Evolutionary conservation across 1,140 invertebrate species (phyloP).

Genomic region (Hestina assimilis): DNA sequence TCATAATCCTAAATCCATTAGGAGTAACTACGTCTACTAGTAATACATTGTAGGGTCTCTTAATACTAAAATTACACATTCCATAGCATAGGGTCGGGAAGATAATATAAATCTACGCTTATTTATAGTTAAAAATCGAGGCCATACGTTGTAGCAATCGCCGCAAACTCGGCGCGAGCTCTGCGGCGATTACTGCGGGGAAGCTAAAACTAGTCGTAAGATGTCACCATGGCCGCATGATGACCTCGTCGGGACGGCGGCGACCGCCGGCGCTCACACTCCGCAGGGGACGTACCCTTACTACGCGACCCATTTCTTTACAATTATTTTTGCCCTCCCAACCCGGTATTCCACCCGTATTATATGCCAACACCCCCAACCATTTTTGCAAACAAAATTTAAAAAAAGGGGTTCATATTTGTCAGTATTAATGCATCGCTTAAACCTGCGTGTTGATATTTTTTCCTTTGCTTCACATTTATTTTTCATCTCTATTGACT

Average conservation of each 20-base stretch:
- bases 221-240: constrained; percentile 73
- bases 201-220: constrained; percentile 60
- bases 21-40: constrained; percentile 18
- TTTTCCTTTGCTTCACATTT: too few relatives aligned
- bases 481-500: too few relatives aligned
- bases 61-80: constrained; percentile 68
- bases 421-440: too few relatives aligned
- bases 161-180: constrained; percentile 42
- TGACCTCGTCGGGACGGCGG: constrained; percentile 45
- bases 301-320: too few relatives aligned
- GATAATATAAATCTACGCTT: constrained; percentile 39
- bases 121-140: constrained; percentile 63
- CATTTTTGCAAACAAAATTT: background rate
- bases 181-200: constrained; percentile 41
- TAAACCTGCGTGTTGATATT: too few relatives aligned
- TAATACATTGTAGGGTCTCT: constrained; percentile 28
- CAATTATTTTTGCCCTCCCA: too few relatives aligned
- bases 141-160: constrained; percentile 53
- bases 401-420: background rate
- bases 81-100: constrained; percentile 66
- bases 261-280: constrained; percentile 25
- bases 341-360: too few relatives aligned
- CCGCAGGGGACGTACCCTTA: too few relatives aligned
- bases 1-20: constrained; percentile 45
- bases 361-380: background rate